These are phyloP conservation scores for Trogon surrucura DNA, from an alignment of 2,113 vertebrate genomes.

Conservation along the genomic window DNA sequence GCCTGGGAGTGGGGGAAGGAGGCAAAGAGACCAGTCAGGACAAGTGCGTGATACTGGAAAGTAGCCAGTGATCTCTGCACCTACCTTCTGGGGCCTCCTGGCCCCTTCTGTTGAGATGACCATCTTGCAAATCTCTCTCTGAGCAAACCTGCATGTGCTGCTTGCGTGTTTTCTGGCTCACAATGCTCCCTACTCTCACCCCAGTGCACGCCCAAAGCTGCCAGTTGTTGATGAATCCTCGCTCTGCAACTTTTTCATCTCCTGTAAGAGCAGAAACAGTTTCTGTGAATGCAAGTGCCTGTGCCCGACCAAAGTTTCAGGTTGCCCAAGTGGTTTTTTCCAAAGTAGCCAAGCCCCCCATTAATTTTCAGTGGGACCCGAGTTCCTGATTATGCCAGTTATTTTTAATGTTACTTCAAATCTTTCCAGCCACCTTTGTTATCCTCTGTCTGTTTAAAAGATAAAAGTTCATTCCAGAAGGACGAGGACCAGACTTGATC, in stretches of 20 bases:
- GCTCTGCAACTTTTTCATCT: background rate
- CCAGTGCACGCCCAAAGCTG: background rate
- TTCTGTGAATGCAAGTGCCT: background rate
- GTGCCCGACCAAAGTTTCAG: background rate
- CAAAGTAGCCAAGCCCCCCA: background rate
- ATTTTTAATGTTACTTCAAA: background rate
- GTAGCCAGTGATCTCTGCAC: background rate
- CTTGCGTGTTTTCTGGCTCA: background rate
- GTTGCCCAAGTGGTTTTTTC: background rate
- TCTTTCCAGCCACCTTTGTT: background rate
- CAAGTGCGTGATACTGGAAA: rapidly evolving
- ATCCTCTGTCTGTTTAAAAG: background rate
- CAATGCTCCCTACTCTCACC: background rate
- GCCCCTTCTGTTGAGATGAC: background rate
- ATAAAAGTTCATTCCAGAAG: background rate
- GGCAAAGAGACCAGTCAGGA: background rate
- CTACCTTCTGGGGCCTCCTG: background rate
- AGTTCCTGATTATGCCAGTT: background rate
- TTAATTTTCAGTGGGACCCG: background rate
- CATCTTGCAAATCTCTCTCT: background rate
- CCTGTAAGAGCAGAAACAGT: background rate
- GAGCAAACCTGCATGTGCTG: background rate
- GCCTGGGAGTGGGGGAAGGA: background rate
- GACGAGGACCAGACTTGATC: background rate
- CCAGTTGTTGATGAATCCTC: background rate